These are phyloP conservation scores for Pelagia noctiluca DNA, from an alignment of 30 jellyfish, hydroid and myxozoan genomes.

Conservation along the genomic window DNA sequence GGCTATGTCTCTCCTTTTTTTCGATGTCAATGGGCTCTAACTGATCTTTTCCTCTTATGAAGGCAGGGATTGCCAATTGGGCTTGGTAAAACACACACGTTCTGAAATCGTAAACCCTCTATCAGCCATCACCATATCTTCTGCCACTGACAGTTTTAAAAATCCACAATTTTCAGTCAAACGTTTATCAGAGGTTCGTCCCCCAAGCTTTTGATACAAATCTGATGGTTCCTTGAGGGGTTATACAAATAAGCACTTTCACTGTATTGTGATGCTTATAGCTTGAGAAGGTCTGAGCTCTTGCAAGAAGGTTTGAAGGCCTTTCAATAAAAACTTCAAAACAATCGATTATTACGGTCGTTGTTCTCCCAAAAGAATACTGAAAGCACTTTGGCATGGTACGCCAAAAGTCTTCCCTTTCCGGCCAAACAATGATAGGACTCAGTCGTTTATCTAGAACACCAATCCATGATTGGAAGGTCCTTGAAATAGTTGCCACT, in stretches of 20 bases:
- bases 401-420: not conserved
- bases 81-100: slow-evolving; percentile 4
- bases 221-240: slow-evolving; percentile 51
- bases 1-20: slow-evolving; percentile 32
- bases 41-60: slow-evolving; percentile 23
- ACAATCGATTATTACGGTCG: slow-evolving; percentile 56
- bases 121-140: slow-evolving; percentile 34
- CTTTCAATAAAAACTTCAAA: slow-evolving; percentile 45
- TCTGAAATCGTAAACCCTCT: slow-evolving; percentile 27
- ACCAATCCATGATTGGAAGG: slow-evolving; percentile 14
- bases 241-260: slow-evolving; percentile 47
- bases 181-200: slow-evolving; percentile 45
- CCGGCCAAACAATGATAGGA: slow-evolving; percentile 6
- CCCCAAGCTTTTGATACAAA: slow-evolving; percentile 64
- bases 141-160: slow-evolving; percentile 1
- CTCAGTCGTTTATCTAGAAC: slow-evolving; percentile 24
- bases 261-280: slow-evolving; percentile 9
- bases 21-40: slow-evolving; percentile 28
- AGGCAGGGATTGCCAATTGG: slow-evolving; percentile 6
- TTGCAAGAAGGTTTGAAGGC: slow-evolving; percentile 57
- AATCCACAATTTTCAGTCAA: slow-evolving; percentile 57
- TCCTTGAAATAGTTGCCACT: slow-evolving; percentile 28
- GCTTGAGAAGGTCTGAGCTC: slow-evolving; percentile 50
- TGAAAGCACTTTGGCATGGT: not conserved
- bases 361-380: not conserved